phyloP scores from a whole-genome alignment of 2,113 vertebrate species.

The Ginglymostoma cirratum region DNA sequence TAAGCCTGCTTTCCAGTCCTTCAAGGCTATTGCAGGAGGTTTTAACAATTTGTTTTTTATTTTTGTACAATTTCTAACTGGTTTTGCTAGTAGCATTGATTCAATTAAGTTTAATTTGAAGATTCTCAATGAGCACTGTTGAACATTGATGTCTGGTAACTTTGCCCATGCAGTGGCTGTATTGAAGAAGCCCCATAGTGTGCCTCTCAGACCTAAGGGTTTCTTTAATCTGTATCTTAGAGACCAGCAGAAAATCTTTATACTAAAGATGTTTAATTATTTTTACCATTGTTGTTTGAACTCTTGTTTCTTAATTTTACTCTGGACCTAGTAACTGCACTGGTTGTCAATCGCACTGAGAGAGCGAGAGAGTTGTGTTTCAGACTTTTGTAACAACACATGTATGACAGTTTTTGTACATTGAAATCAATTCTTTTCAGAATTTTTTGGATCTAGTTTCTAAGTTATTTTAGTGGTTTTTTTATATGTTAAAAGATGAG shows the following conservation, averaged over 20 bases:
- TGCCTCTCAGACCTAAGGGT: constrained; percentile 99
- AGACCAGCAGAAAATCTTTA: constrained; percentile 99
- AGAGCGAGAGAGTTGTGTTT: constrained; percentile 79
- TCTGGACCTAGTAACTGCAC: constrained; percentile 94
- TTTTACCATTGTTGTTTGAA: constrained; percentile 88
- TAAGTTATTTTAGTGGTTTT: constrained; percentile 98
- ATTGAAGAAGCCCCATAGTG: constrained; percentile 54
- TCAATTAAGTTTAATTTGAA: constrained; percentile 77
- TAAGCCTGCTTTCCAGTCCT: constrained; percentile 95
- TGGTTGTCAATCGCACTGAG: constrained; percentile 98
- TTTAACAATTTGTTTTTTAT: constrained; percentile 64
- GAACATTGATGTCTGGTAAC: constrained; percentile 34
- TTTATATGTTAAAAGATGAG: constrained; percentile 76
- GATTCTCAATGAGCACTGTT: constrained; percentile 33
- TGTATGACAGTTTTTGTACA: constrained; percentile 95
- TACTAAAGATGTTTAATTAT: constrained; percentile 87
- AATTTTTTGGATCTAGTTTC: constrained; percentile 98
- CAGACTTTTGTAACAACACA: constrained; percentile 78
- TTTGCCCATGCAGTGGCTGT: constrained; percentile 28
- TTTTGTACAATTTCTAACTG: constrained; percentile 90
- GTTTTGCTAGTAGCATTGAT: constrained; percentile 79
- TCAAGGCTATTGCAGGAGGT: constrained; percentile 83
- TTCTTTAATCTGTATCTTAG: constrained; percentile 87
- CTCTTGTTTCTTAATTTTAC: constrained; percentile 73
- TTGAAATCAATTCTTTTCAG: constrained; percentile 91